These are phyloP conservation scores for Cyrtorhinus lividipennis DNA, from an alignment of 1,140 invertebrate genomes.

Conservation along the genomic window DNA sequence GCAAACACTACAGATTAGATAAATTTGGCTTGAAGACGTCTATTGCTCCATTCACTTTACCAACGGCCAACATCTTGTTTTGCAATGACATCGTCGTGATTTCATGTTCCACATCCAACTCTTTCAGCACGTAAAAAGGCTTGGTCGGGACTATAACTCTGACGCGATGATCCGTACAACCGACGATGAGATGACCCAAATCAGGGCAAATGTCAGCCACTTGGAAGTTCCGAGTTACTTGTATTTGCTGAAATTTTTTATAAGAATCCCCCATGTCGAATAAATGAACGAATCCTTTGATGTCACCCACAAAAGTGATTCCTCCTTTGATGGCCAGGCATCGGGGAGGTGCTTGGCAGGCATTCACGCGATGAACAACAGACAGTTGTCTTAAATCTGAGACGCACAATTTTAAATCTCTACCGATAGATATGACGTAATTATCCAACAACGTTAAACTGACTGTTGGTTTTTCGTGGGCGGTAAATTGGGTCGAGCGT, in stretches of 20 bases:
- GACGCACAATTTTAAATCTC: background rate
- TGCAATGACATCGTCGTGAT: background rate
- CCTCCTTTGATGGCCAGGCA: background rate
- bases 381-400: background rate
- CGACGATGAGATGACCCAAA: background rate
- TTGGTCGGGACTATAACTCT: background rate
- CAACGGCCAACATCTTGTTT: background rate
- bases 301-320: background rate
- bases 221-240: background rate
- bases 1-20: too few species aligned
- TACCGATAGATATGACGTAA: background rate
- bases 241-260: background rate
- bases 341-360: background rate
- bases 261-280: background rate
- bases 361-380: background rate
- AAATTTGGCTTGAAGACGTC: conserved; percentile 5
- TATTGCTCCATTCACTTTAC: background rate
- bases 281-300: background rate
- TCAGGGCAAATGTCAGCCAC: background rate
- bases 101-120: background rate
- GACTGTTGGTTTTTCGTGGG: background rate
- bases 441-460: background rate
- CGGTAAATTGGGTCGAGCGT: background rate
- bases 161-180: background rate
- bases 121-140: background rate